Percentiles rank a stretch among this genome's conserved stretches.
phyloP scores from a whole-genome alignment of 2,797 vertebrate genomes.

The Diplodus puntazzo region DNA sequence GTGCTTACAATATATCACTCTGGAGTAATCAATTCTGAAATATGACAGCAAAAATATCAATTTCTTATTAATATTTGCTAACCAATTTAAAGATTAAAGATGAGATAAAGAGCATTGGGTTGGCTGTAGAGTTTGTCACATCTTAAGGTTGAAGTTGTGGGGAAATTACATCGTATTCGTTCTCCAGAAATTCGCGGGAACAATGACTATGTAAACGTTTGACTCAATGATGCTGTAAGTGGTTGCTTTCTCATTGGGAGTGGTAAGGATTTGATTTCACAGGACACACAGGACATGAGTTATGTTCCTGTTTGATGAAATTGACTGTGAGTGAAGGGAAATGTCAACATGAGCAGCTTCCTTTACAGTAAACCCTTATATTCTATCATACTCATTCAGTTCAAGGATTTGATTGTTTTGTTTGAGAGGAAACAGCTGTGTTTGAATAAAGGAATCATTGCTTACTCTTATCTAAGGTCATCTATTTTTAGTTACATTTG shows the following conservation, averaged over 20 bases:
- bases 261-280: slow-evolving; percentile 65
- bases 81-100: not conserved
- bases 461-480: slow-evolving; percentile 58
- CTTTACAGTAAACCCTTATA: slow-evolving; percentile 59
- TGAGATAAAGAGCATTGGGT: not conserved
- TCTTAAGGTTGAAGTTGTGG: not conserved
- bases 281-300: slow-evolving; percentile 72
- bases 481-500: slow-evolving; percentile 34
- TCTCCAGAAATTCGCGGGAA: slow-evolving; percentile 34
- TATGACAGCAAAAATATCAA: not conserved
- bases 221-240: slow-evolving; percentile 58
- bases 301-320: slow-evolving; percentile 77
- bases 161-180: slow-evolving; percentile 38
- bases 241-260: slow-evolving; percentile 77
- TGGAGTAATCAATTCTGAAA: not conserved
- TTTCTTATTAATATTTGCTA: not conserved
- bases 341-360: slow-evolving; percentile 63
- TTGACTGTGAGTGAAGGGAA: slow-evolving; percentile 69
- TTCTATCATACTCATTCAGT: slow-evolving; percentile 39
- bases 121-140: slow-evolving; percentile 8
- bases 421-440: slow-evolving; percentile 52
- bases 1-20: not conserved
- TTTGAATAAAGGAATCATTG: slow-evolving; percentile 19
- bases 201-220: slow-evolving; percentile 45
- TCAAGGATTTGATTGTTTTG: slow-evolving; percentile 61